Evolutionary conservation across 2,888 invertebrate genomes (phyloP).

Genomic region (Cistogaster globosa): DNA sequence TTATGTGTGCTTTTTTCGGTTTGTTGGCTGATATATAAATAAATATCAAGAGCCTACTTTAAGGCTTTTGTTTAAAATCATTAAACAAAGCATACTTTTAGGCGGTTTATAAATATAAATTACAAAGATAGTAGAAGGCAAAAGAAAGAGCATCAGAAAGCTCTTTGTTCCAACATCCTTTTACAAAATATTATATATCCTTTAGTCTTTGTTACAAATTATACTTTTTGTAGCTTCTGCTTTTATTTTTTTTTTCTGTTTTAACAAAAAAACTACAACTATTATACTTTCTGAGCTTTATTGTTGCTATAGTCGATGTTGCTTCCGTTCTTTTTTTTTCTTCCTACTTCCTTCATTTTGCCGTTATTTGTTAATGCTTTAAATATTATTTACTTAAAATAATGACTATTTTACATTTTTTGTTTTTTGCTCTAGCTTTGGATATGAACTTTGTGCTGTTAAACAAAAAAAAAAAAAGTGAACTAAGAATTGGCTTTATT

Average conservation of each 20-base stretch:
- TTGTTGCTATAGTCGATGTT: conserved; percentile 29
- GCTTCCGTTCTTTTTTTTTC: conserved; percentile 1
- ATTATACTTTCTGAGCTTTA: conserved; percentile 49
- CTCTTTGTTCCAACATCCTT: conserved; percentile 55
- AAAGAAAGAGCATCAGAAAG: conserved; percentile 21
- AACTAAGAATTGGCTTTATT: too few relatives aligned
- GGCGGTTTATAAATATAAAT: conserved; percentile 48
- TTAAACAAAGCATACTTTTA: conserved; percentile 63
- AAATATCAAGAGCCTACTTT: conserved; percentile 41
- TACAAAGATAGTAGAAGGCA: conserved; percentile 37
- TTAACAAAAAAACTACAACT: conserved; percentile 37
- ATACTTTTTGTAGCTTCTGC: conserved; percentile 8
- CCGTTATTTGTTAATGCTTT: conserved; percentile 23
- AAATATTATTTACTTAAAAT: conserved; percentile 68
- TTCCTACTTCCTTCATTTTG: background rate
- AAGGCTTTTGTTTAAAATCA: conserved; percentile 53
- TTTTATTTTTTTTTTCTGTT: conserved; percentile 10
- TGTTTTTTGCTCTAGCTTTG: background rate
- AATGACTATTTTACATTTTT: conserved; percentile 49
- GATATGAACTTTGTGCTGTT: background rate
- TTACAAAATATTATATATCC: conserved; percentile 65
- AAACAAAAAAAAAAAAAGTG: background rate
- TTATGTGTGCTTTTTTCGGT: conserved; percentile 3
- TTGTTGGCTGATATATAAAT: background rate
- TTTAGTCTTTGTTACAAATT: conserved; percentile 49